Percentiles rank a stretch among this genome's conserved stretches.
Conservation (phyloP, 2,797 vertebrate genomes). For the Antrozous pallidus region DNA sequence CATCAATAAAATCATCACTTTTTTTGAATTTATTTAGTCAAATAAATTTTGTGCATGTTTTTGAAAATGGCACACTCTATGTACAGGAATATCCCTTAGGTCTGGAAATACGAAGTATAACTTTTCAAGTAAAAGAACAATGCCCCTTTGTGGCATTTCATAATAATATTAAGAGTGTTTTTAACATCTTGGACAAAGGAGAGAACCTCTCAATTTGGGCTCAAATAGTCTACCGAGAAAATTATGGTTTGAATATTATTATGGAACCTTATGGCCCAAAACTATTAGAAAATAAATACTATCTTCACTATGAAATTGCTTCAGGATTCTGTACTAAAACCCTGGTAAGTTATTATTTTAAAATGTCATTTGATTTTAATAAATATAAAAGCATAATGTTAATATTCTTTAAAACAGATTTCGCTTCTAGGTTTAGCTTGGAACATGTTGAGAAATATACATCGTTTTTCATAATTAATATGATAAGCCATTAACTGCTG, state of each 20-base stretch:
- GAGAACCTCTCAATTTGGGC: conserved; percentile 46
- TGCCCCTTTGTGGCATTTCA: conserved; percentile 70
- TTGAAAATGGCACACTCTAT: background rate
- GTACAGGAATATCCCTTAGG: conserved; percentile 46
- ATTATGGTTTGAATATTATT: conserved; percentile 13
- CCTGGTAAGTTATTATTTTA: conserved; percentile 54
- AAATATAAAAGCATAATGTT: background rate
- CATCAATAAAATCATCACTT: background rate
- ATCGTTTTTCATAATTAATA: conserved; percentile 4
- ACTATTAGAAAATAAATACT: background rate
- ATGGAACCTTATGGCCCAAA: conserved; percentile 52
- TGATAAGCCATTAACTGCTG: background rate
- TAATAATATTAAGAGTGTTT: background rate
- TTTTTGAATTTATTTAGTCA: background rate
- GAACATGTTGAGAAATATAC: background rate
- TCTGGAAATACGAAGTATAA: conserved; percentile 44
- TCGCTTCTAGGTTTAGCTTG: background rate
- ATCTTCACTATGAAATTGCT: conserved; percentile 18
- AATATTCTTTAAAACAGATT: background rate
- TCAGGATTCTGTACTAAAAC: conserved; percentile 69
- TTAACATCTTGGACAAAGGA: conserved; percentile 67
- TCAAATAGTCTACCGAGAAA: conserved; percentile 69
- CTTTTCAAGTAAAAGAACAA: background rate
- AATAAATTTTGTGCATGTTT: background rate
- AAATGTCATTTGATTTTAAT: conserved; percentile 14